Conservation (phyloP, 2,888 invertebrate genomes). For the Apamea crenata region DNA sequence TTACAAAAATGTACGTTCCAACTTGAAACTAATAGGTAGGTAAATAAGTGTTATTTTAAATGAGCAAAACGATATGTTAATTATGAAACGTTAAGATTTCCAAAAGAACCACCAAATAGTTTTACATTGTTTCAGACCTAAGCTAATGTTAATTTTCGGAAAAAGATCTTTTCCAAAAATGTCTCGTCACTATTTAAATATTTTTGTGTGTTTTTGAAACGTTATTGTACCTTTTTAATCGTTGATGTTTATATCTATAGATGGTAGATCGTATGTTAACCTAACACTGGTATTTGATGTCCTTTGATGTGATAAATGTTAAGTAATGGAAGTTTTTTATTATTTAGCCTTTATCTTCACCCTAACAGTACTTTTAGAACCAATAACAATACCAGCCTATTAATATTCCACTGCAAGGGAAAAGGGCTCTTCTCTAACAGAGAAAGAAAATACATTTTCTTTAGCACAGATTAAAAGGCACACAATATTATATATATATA, state of each 20-base stretch:
- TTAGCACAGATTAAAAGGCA: too few relatives aligned
- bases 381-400: not conserved
- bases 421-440: not conserved
- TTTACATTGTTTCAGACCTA: not conserved
- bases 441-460: not conserved
- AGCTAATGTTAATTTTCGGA: not conserved
- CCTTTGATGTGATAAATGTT: slow-evolving; percentile 41
- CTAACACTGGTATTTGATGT: slow-evolving; percentile 18
- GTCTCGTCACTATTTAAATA: slow-evolving; percentile 30
- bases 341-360: not conserved
- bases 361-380: not conserved
- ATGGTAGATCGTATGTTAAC: slow-evolving; percentile 18
- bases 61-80: not conserved
- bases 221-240: slow-evolving; percentile 43
- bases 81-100: not conserved
- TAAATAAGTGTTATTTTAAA: not conserved
- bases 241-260: slow-evolving; percentile 42
- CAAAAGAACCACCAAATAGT: not conserved
- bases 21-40: not conserved
- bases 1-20: not conserved
- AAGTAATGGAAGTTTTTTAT: not conserved
- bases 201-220: slow-evolving; percentile 38
- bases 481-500: too few relatives aligned
- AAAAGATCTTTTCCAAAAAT: not conserved
- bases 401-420: not conserved